Percentiles rank a stretch among this genome's conserved stretches.
phyloP scores from a whole-genome alignment of 2,888 invertebrate species.

The Drosophila buzzatii region DNA sequence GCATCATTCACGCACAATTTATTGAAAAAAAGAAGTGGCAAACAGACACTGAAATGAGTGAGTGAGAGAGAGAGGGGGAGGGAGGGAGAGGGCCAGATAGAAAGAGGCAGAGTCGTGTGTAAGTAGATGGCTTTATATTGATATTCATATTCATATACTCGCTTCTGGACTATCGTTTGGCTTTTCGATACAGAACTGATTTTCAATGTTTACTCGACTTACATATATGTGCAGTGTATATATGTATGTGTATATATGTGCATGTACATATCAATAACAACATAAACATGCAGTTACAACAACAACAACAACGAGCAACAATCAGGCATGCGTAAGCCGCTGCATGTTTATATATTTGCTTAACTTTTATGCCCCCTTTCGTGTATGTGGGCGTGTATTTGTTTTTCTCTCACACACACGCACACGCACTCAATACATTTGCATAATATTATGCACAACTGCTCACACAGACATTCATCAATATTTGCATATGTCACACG shows the following conservation, averaged over 20 bases:
- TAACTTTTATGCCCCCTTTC: slow-evolving; percentile 62
- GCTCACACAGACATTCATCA: slow-evolving; percentile 43
- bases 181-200: slow-evolving; percentile 65
- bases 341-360: slow-evolving; percentile 78
- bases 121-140: slow-evolving; percentile 33
- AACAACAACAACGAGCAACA: slow-evolving; percentile 45
- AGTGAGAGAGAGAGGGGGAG: not conserved
- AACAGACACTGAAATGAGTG: not conserved
- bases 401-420: slow-evolving; percentile 37
- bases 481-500: slow-evolving; percentile 77
- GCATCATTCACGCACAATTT: slow-evolving; percentile 76
- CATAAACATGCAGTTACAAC: slow-evolving; percentile 63
- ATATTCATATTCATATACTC: slow-evolving; percentile 47
- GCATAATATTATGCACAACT: slow-evolving; percentile 66
- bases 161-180: slow-evolving; percentile 31
- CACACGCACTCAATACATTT: slow-evolving; percentile 41
- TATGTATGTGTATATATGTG: not conserved
- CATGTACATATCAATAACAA: slow-evolving; percentile 70
- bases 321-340: slow-evolving; percentile 68
- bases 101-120: not conserved
- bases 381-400: slow-evolving; percentile 38
- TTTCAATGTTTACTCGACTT: slow-evolving; percentile 70
- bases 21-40: slow-evolving; percentile 47
- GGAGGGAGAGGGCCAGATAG: not conserved
- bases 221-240: not conserved